Conservation (phyloP, 2,797 vertebrate genomes). For the Neomorphus geoffroyi region DNA sequence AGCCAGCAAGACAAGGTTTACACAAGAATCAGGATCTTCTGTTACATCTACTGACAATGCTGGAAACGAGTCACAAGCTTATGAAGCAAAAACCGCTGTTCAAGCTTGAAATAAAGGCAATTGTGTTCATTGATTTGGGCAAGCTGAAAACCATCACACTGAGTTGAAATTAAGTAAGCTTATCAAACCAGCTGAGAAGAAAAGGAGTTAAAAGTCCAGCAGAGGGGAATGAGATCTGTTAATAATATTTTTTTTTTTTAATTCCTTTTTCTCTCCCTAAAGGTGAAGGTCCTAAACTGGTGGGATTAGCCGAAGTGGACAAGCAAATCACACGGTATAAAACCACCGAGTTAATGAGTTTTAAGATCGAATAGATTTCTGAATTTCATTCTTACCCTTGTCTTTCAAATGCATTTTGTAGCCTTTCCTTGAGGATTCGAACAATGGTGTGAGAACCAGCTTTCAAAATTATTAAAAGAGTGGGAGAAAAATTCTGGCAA, state of each 20-base stretch:
- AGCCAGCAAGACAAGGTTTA: not conserved
- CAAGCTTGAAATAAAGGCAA: not conserved
- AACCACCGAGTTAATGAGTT: not conserved
- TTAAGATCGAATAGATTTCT: not conserved
- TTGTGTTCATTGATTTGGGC: not conserved
- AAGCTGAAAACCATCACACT: not conserved
- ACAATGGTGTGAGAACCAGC: rapidly evolving
- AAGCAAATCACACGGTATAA: not conserved
- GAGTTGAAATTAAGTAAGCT: not conserved
- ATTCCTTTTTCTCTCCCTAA: not conserved
- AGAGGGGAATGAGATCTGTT: not conserved
- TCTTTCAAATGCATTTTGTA: not conserved
- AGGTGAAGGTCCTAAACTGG: not conserved
- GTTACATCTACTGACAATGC: not conserved
- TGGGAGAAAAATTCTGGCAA: not conserved
- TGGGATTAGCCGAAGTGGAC: not conserved
- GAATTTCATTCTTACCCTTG: not conserved
- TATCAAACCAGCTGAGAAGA: not conserved
- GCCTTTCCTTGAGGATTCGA: not conserved
- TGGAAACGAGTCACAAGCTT: not conserved
- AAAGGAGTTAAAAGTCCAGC: not conserved
- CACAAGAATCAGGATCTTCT: not conserved
- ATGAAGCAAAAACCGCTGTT: not conserved
- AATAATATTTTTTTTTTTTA: too few relatives aligned
- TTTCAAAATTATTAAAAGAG: too few relatives aligned